These are phyloP conservation scores for Noctua janthe DNA, from an alignment of 2,888 invertebrate genomes.

Conservation along the genomic window DNA sequence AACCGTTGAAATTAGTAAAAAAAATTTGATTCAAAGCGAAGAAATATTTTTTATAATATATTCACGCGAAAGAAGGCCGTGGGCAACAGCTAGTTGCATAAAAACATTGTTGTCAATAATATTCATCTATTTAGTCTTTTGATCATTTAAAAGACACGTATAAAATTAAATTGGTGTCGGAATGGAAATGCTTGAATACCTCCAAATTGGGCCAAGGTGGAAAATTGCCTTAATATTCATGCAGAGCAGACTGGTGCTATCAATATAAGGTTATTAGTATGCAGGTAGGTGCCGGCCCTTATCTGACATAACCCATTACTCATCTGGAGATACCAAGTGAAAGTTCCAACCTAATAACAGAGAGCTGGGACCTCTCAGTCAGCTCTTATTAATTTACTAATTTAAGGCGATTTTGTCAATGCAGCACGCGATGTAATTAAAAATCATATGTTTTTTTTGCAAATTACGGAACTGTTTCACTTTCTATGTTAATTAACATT, in stretches of 20 bases:
- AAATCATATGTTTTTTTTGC: background rate
- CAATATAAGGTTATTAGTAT: constrained; percentile 39
- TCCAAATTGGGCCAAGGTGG: background rate
- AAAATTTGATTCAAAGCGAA: too few species aligned
- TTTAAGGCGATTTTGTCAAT: background rate
- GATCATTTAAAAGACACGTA: background rate
- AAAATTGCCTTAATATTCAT: constrained; percentile 26
- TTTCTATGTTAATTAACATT: too few species aligned
- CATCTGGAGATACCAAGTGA: constrained; percentile 23
- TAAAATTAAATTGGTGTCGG: background rate
- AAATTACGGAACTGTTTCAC: background rate
- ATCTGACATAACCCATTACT: constrained; percentile 42
- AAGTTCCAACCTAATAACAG: constrained; percentile 3
- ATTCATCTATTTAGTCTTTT: background rate
- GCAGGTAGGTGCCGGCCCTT: constrained; percentile 20
- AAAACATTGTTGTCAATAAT: background rate
- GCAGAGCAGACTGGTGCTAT: constrained; percentile 25
- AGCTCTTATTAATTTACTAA: constrained; percentile 23
- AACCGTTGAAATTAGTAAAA: background rate
- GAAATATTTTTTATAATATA: too few species aligned
- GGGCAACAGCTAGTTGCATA: too few species aligned
- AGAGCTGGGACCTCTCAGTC: background rate
- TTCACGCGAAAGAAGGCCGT: too few species aligned
- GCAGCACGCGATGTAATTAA: background rate
- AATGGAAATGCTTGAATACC: background rate